These are phyloP conservation scores for Agrotis segetum DNA, from an alignment of 2,888 invertebrate species.

Conservation along the genomic window DNA sequence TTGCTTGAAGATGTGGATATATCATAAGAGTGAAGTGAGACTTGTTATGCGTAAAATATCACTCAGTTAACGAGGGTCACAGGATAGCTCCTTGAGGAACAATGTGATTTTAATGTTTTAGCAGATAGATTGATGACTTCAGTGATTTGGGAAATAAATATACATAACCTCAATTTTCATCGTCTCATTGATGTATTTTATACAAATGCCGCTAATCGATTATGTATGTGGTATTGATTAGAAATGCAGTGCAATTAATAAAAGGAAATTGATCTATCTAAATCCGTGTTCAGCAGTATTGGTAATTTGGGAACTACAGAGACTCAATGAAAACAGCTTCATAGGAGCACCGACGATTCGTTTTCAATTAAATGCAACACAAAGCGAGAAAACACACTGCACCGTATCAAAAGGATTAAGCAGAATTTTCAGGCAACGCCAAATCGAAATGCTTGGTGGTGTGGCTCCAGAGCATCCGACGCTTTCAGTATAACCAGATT, in stretches of 20 bases:
- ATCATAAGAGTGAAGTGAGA: conserved; percentile 22
- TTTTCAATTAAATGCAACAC: conserved; percentile 35
- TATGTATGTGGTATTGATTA: background rate
- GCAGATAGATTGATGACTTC: background rate
- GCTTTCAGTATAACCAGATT: conserved; percentile 47
- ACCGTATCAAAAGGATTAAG: conserved; percentile 30
- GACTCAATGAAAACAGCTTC: conserved; percentile 22
- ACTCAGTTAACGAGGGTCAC: conserved; percentile 13
- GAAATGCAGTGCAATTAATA: background rate
- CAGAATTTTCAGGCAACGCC: conserved; percentile 10
- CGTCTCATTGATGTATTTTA: background rate
- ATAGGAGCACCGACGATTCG: conserved; percentile 14
- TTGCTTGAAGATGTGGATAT: conserved; percentile 45
- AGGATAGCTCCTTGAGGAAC: conserved; percentile 32
- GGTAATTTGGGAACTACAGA: conserved; percentile 11
- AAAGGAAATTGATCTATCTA: background rate
- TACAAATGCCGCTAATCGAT: background rate
- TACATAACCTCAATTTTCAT: background rate
- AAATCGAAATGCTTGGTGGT: conserved; percentile 34
- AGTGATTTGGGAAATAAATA: background rate
- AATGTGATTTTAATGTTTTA: background rate
- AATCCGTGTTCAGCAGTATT: background rate
- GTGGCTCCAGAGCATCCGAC: conserved; percentile 24
- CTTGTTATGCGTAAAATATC: conserved; percentile 33
- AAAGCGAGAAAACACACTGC: conserved; percentile 15